These are phyloP conservation scores for Drosophila sp. DNA, from an alignment of 1,140 invertebrate species.

Conservation along the genomic window DNA sequence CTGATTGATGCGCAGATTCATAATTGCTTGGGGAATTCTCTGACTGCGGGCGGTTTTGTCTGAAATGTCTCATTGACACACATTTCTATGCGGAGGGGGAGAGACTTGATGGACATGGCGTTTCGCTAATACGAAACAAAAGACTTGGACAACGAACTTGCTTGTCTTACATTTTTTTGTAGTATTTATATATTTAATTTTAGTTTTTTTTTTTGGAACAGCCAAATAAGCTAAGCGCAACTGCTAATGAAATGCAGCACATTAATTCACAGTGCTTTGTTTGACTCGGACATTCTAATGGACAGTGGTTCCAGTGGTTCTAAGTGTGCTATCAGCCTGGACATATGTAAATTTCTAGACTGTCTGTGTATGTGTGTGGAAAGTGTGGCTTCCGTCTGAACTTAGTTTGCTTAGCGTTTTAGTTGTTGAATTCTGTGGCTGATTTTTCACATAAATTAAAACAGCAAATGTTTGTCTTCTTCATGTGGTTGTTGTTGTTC, in stretches of 20 bases:
- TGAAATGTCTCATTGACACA: conserved; percentile 56
- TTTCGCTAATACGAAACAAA: conserved; percentile 42
- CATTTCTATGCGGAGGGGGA: conserved; percentile 36
- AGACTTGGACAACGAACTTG: conserved; percentile 53
- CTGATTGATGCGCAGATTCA: conserved; percentile 46
- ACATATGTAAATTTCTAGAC: conserved; percentile 40
- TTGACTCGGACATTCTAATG: conserved; percentile 28
- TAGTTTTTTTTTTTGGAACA: background rate
- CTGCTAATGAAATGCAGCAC: conserved; percentile 47
- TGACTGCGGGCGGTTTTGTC: conserved; percentile 23
- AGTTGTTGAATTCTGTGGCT: conserved; percentile 16
- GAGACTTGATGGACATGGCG: conserved; percentile 31
- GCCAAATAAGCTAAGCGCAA: conserved; percentile 13
- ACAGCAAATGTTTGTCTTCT: conserved; percentile 61
- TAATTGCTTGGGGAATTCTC: conserved; percentile 41
- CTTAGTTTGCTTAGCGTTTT: conserved; percentile 27
- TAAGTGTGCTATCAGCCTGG: conserved; percentile 24
- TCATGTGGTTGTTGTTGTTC: background rate
- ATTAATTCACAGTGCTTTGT: conserved; percentile 41
- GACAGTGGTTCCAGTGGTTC: conserved; percentile 18
- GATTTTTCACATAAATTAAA: conserved; percentile 75
- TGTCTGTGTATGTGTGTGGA: conserved; percentile 10
- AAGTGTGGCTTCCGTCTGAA: conserved; percentile 44
- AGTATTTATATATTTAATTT: conserved; percentile 1
- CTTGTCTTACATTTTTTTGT: conserved; percentile 8